phyloP scores from a whole-genome alignment of 2,113 vertebrate genomes.

The Pampusana beccarii region DNA sequence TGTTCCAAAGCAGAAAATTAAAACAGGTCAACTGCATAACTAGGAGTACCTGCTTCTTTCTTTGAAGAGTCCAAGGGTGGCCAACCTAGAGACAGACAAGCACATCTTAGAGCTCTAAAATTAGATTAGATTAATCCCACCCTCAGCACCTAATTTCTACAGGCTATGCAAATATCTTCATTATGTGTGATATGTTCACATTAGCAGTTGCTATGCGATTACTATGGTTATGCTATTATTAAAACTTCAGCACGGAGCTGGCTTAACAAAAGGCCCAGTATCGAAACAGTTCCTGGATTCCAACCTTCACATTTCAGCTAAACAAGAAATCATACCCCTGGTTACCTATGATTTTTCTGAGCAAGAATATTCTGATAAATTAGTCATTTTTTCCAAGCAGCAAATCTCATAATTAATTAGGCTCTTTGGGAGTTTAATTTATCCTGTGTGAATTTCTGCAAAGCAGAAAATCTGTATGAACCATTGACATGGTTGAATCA shows the following conservation, averaged over 20 bases:
- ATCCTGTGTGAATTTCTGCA: neutral
- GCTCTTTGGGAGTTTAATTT: neutral
- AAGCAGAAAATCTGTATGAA: neutral
- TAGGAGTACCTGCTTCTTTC: neutral
- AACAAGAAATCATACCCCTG: neutral
- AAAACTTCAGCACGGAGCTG: neutral
- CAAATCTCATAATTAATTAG: constrained; percentile 12
- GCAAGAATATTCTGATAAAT: neutral
- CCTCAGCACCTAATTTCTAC: neutral
- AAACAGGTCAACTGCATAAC: neutral
- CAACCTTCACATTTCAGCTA: neutral
- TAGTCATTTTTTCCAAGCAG: neutral
- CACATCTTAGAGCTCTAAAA: neutral
- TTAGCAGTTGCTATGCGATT: constrained; percentile 32
- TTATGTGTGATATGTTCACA: neutral
- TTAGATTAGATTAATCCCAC: neutral
- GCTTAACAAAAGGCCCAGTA: neutral
- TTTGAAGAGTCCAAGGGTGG: neutral
- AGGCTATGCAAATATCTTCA: neutral
- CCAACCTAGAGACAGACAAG: rapidly evolving
- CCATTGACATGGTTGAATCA: rapidly evolving
- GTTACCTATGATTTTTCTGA: neutral
- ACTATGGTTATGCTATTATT: constrained; percentile 8
- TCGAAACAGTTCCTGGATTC: neutral
- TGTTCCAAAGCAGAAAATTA: neutral